phyloP scores from a whole-genome alignment of 2,797 vertebrate species.

The Enoplosus armatus region DNA sequence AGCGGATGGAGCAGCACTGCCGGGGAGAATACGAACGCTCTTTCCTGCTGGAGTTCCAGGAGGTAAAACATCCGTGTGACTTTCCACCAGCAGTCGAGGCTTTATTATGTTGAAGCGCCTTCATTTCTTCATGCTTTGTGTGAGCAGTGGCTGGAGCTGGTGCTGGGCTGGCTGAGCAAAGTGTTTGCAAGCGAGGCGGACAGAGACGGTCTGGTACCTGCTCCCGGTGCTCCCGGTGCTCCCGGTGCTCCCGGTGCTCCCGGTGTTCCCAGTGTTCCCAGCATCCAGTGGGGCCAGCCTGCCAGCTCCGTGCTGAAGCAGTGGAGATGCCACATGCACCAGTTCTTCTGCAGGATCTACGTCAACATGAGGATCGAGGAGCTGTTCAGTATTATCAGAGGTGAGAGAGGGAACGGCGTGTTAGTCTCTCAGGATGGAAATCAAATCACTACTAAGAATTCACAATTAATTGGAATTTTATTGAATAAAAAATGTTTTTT shows the following conservation, averaged over 20 bases:
- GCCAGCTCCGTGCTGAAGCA: slow-evolving; percentile 87
- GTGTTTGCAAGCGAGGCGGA: slow-evolving; percentile 89
- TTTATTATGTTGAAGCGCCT: background rate
- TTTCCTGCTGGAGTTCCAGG: slow-evolving; percentile 93
- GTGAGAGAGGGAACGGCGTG: slow-evolving; percentile 65
- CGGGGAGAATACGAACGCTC: slow-evolving; percentile 95
- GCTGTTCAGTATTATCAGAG: slow-evolving; percentile 97
- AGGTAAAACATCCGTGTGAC: slow-evolving; percentile 81
- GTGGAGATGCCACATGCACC: slow-evolving; percentile 96
- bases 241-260: slow-evolving; percentile 66
- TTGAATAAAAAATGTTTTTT: background rate
- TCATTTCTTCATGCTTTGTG: too few relatives aligned
- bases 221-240: slow-evolving; percentile 11
- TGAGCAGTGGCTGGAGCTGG: slow-evolving; percentile 94
- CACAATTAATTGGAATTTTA: too few relatives aligned
- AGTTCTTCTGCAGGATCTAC: slow-evolving; percentile 96
- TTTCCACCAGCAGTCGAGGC: fast-evolving
- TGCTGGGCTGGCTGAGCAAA: slow-evolving; percentile 94
- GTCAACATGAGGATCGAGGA: slow-evolving; percentile 97
- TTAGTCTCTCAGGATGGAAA: too few relatives aligned
- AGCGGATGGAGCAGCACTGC: slow-evolving; percentile 95
- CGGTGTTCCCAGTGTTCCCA: slow-evolving; percentile 69
- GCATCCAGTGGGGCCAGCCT: slow-evolving; percentile 7
- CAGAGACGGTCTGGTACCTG: slow-evolving; percentile 22
- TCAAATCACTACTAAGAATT: too few relatives aligned